Evolutionary conservation across 2,888 invertebrate species (phyloP).

Genomic region (Eucriotettix oculatus): DNA sequence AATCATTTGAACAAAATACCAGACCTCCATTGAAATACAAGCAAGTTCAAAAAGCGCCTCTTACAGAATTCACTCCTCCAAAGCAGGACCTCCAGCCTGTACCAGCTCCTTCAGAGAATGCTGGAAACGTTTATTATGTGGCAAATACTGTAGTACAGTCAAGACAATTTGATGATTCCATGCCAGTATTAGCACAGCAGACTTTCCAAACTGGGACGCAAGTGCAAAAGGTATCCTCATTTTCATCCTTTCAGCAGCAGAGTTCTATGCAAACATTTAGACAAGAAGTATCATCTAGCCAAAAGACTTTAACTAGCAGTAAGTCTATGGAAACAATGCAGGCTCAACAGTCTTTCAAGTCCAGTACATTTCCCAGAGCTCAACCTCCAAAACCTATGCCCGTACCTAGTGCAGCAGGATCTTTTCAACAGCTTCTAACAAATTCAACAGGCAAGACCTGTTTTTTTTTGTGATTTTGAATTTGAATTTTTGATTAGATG

Average conservation of each 20-base stretch:
- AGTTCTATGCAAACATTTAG: background rate
- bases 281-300: background rate
- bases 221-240: conserved; percentile 1
- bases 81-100: background rate
- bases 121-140: conserved; percentile 4
- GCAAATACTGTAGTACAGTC: conserved; percentile 6
- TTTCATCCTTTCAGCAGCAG: conserved; percentile 2
- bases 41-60: conserved; percentile 21
- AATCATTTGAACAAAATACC: conserved; percentile 44
- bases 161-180: conserved; percentile 1
- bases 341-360: too few species aligned
- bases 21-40: conserved; percentile 36
- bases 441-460: conserved; percentile 12
- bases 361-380: background rate
- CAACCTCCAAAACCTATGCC: conserved; percentile 7
- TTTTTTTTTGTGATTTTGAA: background rate
- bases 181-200: background rate
- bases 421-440: conserved; percentile 9
- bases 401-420: conserved; percentile 5
- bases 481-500: background rate
- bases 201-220: background rate
- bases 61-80: background rate
- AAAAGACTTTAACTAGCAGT: too few species aligned
- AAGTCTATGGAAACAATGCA: too few species aligned
- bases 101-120: too few species aligned